phyloP scores from a whole-genome alignment of 2,113 vertebrate genomes.

The Solea senegalensis region DNA sequence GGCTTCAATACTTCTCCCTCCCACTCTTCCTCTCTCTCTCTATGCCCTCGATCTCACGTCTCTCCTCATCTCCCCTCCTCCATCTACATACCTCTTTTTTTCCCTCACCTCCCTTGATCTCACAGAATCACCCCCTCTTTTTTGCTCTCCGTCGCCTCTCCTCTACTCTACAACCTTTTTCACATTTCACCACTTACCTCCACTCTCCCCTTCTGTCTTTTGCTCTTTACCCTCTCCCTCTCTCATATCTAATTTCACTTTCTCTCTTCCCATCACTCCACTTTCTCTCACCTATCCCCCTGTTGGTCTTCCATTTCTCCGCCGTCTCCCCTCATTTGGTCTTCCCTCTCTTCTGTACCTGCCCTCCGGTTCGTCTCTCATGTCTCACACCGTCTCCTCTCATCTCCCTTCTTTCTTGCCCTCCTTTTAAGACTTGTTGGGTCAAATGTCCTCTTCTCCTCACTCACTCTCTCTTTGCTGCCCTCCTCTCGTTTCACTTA shows the following conservation, averaged over 20 bases:
- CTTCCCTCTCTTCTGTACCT: constrained; percentile 24
- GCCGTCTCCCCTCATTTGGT: constrained; percentile 33
- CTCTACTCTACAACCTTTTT: constrained; percentile 9
- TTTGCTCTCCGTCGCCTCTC: constrained; percentile 21
- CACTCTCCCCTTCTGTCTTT: constrained; percentile 9
- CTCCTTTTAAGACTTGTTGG: constrained; percentile 20
- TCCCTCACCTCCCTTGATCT: constrained; percentile 50
- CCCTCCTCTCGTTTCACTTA: constrained; percentile 49
- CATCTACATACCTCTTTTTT: constrained; percentile 3
- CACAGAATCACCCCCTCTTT: constrained; percentile 30
- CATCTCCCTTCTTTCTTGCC: constrained; percentile 7
- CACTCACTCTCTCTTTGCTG: constrained; percentile 14
- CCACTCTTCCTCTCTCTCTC: constrained; percentile 35
- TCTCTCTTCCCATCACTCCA: constrained; percentile 31
- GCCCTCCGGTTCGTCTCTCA: constrained; percentile 18
- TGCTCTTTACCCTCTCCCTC: constrained; percentile 8
- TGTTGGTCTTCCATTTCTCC: constrained; percentile 41
- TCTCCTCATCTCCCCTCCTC: constrained; percentile 13
- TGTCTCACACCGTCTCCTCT: constrained; percentile 19
- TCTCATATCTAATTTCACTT: constrained; percentile 39
- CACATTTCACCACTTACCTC: constrained; percentile 7
- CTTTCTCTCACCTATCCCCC: constrained; percentile 44
- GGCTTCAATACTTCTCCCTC: constrained; percentile 56
- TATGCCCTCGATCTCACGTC: constrained; percentile 55
- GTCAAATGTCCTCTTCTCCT: constrained; percentile 36